A percentile compares a stretch with the other conserved stretches of the same genome.
These are phyloP conservation scores for Drosophila subsilvestris DNA, from an alignment of 2,888 invertebrate genomes.

Conservation along the genomic window DNA sequence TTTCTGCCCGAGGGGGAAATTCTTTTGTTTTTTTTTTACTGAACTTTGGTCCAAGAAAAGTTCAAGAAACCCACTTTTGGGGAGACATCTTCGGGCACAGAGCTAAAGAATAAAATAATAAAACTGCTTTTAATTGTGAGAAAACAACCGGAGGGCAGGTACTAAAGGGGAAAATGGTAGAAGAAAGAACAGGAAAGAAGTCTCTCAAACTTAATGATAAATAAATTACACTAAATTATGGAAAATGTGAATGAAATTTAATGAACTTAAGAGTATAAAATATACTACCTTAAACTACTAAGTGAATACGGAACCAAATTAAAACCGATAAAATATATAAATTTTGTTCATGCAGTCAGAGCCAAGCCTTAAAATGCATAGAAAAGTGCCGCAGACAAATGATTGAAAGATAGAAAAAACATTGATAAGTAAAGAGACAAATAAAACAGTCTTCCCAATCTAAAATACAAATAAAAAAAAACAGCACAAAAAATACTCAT, in stretches of 20 bases:
- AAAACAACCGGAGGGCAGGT: not conserved
- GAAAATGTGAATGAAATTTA: not conserved
- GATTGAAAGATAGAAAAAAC: slow-evolving; percentile 21
- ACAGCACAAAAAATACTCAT: slow-evolving; percentile 8
- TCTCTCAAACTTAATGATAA: not conserved
- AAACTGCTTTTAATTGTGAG: not conserved
- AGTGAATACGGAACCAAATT: not conserved
- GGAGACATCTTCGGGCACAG: not conserved
- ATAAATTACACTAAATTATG: not conserved
- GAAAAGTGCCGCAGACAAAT: slow-evolving; percentile 54
- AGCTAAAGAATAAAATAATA: not conserved
- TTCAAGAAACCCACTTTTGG: slow-evolving; percentile 25
- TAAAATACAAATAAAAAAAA: slow-evolving; percentile 6
- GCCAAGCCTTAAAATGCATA: slow-evolving; percentile 48
- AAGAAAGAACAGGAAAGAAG: not conserved
- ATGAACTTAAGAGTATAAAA: not conserved
- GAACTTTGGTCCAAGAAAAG: slow-evolving; percentile 24
- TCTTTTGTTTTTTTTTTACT: slow-evolving; percentile 22
- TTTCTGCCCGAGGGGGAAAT: slow-evolving; percentile 16
- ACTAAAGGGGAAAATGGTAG: slow-evolving; percentile 26
- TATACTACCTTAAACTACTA: not conserved
- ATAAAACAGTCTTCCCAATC: slow-evolving; percentile 57
- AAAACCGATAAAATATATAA: not conserved
- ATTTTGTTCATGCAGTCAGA: slow-evolving; percentile 2
- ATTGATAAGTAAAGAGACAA: slow-evolving; percentile 42